Percentiles rank a stretch among this genome's conserved stretches.
These are phyloP conservation scores for Mareca penelope DNA, from an alignment of 2,797 vertebrate genomes.

Conservation along the genomic window DNA sequence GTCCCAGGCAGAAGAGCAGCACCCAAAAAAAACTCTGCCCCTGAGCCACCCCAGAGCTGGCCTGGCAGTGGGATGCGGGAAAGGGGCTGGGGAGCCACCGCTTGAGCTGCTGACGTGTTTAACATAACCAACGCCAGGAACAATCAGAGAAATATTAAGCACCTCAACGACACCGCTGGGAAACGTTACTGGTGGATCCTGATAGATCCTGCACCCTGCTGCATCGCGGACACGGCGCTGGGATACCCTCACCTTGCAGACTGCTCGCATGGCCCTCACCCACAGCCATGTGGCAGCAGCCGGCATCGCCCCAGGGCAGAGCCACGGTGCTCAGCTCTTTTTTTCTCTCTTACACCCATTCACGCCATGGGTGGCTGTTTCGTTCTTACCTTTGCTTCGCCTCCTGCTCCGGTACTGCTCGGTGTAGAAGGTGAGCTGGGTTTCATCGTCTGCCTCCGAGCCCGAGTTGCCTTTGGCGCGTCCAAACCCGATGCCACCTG, in stretches of 20 bases:
- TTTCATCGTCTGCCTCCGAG: conserved; percentile 93
- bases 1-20: neutral
- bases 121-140: neutral
- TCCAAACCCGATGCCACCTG: conserved; percentile 87
- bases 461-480: conserved; percentile 89
- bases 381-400: conserved; percentile 88
- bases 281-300: fast-evolving
- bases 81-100: neutral
- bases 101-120: neutral
- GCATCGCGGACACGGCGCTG: neutral
- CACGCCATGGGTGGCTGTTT: fast-evolving
- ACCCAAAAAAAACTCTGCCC: too few species aligned
- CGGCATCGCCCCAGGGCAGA: neutral
- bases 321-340: neutral
- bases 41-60: neutral
- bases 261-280: neutral
- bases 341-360: fast-evolving
- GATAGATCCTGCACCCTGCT: fast-evolving
- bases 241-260: neutral
- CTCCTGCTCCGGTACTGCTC: conserved; percentile 91
- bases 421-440: conserved; percentile 93
- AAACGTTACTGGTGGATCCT: neutral
- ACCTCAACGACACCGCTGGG: neutral
- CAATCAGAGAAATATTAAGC: neutral
- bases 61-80: neutral